Evolutionary conservation across 2,888 invertebrate species (phyloP).

Genomic region (Idaea straminata): DNA sequence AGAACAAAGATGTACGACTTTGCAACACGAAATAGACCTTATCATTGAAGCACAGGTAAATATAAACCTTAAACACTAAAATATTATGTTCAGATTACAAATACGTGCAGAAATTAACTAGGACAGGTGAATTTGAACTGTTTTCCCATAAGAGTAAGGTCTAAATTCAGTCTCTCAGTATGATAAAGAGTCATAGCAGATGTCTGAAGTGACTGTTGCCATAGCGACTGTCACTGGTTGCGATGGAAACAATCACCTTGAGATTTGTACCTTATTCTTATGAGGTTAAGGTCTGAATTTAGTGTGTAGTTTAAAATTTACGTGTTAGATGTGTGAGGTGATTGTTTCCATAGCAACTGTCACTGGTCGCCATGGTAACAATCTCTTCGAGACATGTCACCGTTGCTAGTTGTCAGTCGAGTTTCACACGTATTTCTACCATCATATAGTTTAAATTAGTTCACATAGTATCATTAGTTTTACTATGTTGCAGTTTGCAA

Average conservation of each 20-base stretch:
- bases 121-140: no score
- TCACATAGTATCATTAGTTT: conserved; percentile 25
- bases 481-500: conserved; percentile 41
- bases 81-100: conserved; percentile 6
- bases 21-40: conserved; percentile 69
- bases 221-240: no score
- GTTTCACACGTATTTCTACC: background rate
- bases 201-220: no score
- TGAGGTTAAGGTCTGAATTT: background rate
- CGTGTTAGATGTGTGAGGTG: no score
- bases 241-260: no score
- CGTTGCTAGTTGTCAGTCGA: background rate
- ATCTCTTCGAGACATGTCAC: background rate
- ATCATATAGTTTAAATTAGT: conserved; percentile 16
- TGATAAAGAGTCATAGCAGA: no score
- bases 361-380: background rate
- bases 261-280: no score
- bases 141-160: background rate
- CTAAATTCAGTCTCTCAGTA: background rate
- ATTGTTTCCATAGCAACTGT: background rate
- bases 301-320: background rate
- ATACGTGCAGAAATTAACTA: no score
- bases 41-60: conserved; percentile 65
- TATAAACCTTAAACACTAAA: conserved; percentile 11
- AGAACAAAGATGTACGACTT: conserved; percentile 58